A percentile compares a stretch with the other conserved stretches of the same genome.
These are phyloP conservation scores for Caenorhabditis auriculariae DNA, from an alignment of 2,888 invertebrate species.

Conservation along the genomic window DNA sequence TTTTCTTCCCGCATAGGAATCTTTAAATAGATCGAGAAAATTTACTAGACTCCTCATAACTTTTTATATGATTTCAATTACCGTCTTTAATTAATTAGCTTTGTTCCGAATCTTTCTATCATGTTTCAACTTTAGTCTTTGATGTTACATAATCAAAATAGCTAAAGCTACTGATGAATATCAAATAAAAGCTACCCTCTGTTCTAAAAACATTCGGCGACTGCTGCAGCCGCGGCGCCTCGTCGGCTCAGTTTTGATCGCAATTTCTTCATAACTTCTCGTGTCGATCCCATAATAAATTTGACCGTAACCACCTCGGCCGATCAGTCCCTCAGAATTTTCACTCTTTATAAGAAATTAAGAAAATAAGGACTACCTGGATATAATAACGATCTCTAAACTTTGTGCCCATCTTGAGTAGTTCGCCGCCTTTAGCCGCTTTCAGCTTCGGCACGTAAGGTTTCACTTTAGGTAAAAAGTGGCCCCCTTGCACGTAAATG, in stretches of 20 bases:
- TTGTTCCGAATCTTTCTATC: too few species aligned
- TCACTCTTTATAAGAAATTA: background rate
- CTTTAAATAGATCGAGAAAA: too few species aligned
- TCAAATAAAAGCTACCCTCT: too few species aligned
- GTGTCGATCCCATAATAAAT: constrained; percentile 42
- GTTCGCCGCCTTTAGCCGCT: constrained; percentile 13
- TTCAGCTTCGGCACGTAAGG: constrained; percentile 20
- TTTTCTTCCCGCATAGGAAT: too few species aligned
- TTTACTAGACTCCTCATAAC: too few species aligned
- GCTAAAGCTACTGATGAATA: too few species aligned
- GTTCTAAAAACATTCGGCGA: constrained; percentile 46
- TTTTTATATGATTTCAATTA: too few species aligned
- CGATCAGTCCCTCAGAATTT: constrained; percentile 36
- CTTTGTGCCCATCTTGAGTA: constrained; percentile 26
- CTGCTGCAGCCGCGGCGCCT: constrained; percentile 25
- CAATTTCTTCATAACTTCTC: constrained; percentile 21
- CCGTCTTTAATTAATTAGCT: too few species aligned
- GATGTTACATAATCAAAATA: too few species aligned
- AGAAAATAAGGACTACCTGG: constrained; percentile 6
- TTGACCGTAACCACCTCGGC: constrained; percentile 47
- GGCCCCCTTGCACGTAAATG: too few species aligned
- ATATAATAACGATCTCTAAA: constrained; percentile 30
- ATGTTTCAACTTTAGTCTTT: too few species aligned
- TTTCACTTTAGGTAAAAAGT: constrained; percentile 17
- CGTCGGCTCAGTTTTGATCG: constrained; percentile 43